phyloP scores from a whole-genome alignment of 92 coral and sea anemone genomes.

The Siderastrea radians region DNA sequence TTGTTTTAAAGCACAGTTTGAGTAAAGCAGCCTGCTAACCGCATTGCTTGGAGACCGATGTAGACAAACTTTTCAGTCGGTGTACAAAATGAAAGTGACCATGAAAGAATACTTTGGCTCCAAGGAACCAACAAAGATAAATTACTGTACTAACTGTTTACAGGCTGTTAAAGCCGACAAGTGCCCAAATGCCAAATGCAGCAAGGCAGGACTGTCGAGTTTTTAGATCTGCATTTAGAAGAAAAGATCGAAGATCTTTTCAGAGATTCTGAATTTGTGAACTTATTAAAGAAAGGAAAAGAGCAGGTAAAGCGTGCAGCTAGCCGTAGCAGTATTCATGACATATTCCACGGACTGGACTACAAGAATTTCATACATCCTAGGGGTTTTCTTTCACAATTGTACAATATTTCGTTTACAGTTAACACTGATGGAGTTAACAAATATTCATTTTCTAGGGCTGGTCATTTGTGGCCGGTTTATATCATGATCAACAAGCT shows the following conservation, averaged over 20 bases:
- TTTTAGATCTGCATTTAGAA: slow-evolving; percentile 63
- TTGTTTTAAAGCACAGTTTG: slow-evolving; percentile 44
- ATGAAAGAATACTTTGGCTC: slow-evolving; percentile 56
- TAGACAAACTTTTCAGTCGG: slow-evolving; percentile 41
- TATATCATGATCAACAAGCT: slow-evolving; percentile 67
- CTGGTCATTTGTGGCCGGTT: slow-evolving; percentile 74
- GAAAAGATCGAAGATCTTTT: slow-evolving; percentile 62
- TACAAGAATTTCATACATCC: slow-evolving; percentile 61
- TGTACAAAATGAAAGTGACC: slow-evolving; percentile 56
- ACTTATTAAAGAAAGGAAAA: slow-evolving; percentile 43
- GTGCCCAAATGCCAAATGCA: slow-evolving; percentile 40
- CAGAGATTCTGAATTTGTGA: slow-evolving; percentile 47
- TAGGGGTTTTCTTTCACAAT: slow-evolving; percentile 52
- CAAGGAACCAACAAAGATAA: slow-evolving; percentile 52
- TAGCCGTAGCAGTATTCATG: slow-evolving; percentile 38
- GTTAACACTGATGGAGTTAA: slow-evolving; percentile 73
- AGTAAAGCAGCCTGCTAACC: slow-evolving; percentile 39
- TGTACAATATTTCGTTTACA: slow-evolving; percentile 65
- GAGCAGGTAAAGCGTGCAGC: slow-evolving; percentile 31
- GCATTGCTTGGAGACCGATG: slow-evolving; percentile 35
- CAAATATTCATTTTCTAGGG: slow-evolving; percentile 64
- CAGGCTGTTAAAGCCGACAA: slow-evolving; percentile 27
- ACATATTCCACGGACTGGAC: slow-evolving; percentile 68
- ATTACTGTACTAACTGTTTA: slow-evolving; percentile 52
- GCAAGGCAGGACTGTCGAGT: slow-evolving; percentile 30